Evolutionary conservation across 37 sponge, comb jelly and placozoan species (phyloP).

Genomic region (Chondrosia reniformis): DNA sequence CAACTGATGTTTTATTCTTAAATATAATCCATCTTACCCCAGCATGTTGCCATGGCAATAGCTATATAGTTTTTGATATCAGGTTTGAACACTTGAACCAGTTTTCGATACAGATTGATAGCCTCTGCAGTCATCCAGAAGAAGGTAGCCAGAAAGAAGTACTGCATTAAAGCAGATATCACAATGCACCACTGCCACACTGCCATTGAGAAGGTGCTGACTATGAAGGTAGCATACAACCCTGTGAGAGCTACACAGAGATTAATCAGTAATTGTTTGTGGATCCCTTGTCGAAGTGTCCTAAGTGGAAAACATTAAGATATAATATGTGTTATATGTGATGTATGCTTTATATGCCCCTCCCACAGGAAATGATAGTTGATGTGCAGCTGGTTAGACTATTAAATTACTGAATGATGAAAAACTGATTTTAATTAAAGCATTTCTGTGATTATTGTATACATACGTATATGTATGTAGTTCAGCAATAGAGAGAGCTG

Average conservation of each 20-base stretch:
- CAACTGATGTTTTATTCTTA: not conserved
- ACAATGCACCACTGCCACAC: conserved; percentile 16
- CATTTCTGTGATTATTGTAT: too few species aligned
- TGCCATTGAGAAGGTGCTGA: conserved; percentile 2
- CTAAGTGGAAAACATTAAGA: not conserved
- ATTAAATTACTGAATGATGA: too few species aligned
- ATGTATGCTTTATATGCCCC: too few species aligned
- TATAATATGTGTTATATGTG: too few species aligned
- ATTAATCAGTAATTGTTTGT: conserved; percentile 22
- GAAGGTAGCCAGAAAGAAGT: conserved; percentile 46
- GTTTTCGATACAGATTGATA: conserved; percentile 26
- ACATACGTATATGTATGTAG: too few species aligned
- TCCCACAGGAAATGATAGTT: too few species aligned
- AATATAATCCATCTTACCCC: conserved; percentile 17
- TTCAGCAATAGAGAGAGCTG: too few species aligned
- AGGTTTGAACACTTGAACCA: conserved; percentile 31
- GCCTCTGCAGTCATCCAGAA: conserved; percentile 25
- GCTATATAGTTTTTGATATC: conserved; percentile 2
- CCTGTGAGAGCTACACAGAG: conserved; percentile 32
- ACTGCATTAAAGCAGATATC: conserved; percentile 29
- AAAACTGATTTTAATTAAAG: too few species aligned
- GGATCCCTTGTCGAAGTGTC: not conserved
- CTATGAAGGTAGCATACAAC: conserved; percentile 36
- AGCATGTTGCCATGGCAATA: conserved; percentile 7
- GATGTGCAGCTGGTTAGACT: too few species aligned